Evolutionary conservation across 92 coral and sea anemone species (phyloP), one percentile per base, ranked within the genome.

Genomic region (Galaxea fascicularis): DNA sequence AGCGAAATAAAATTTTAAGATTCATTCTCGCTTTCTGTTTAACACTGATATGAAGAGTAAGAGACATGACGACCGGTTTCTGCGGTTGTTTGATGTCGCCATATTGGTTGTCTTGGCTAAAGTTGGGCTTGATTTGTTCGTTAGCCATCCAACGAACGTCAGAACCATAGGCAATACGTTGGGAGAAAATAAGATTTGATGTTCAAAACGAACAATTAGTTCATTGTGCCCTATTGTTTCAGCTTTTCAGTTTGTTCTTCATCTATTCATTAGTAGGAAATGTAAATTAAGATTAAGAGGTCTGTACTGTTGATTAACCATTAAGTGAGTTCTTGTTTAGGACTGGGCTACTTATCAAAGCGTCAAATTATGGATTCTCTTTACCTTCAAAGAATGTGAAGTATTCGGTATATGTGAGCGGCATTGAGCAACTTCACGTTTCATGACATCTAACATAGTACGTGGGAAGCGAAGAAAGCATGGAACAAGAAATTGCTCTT

Each of bases 61-160:
- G 56, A 15, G 17, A 29, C 26, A 39, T n/a, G 57, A 14, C 24
- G 13, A 56, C 78, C 70, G 86, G 78, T 53, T 49, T 22, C 47
- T 47, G 60, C 20, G 41, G 47, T 54, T 26, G 58, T 21, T 58
- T 9, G 20, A 17, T 4, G 56, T 24, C 71, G 86, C 86, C 86
- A 82, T 82, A 0, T 82, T 70, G 44, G 24, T 56, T 72, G 44
- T 8, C 26, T n/a, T 53, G 17, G 74, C 78, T 71, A 56, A 30
- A 70, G 71, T 71, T 82, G 71, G 86, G 86, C 59, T 44, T 82
- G 86, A 82, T 82, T 52, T 58, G 86, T 56, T 39, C 67, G 58
- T 21, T 16, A 70, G 57, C 54, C 3, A 82, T 82, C 44, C 21
- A 1, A 22, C 57, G 54, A 82, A 67, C 54, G 86, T 2, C 56